Base-by-base conservation (phyloP, 2,888 invertebrate genomes). In the Lobophora halterata region DNA sequence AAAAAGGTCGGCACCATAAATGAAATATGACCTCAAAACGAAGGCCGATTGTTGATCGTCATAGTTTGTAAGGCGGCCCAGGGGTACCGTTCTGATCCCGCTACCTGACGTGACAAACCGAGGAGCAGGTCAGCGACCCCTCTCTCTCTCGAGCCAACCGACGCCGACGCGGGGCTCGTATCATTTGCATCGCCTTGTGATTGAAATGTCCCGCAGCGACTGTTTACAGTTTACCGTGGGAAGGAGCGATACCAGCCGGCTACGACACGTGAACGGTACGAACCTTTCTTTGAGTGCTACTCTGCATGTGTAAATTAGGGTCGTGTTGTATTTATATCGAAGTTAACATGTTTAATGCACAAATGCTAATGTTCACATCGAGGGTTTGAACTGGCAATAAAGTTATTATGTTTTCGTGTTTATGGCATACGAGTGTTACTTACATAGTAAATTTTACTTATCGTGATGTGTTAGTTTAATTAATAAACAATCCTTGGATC, bases 261-360 rank as follows among this genome's bases (percentile, higher is more conserved):
- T 25, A 33, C 12, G 9, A 14, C 13, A 6, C 7, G n/a, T 4
- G 5, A 11, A 17, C 5, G 6, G n/a, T 9, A 11, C 9, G 9
- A 4, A 1, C 9, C 5, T 1, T 18, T n/a, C 14, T 39, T 28
- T 24, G 21, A 5, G 32, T 13, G 21, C 12, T 16, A 11, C 33
- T 33, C 39, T 41, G 41, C 28, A 49, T 52, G 37, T 49, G 44
- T 49, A 52, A n/a, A 49, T 51, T 42, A 42, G 41, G 37, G 48
- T 29, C n/a, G 34, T 35, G 38, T 49, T 46, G 39, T 39, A 33
- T 46, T 45, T 46, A n/a, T n/a, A 52, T 45, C 33, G 23, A 13
- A 44, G 43, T 39, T 41, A 46, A 51, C 51, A 40, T 40, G 40
- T 51, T 46, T 48, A 31, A 51, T 51, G 48, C 31, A 26, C 28